Percentiles rank a stretch among this genome's conserved stretches.
Conservation (phyloP, 2,113 vertebrate species). For the Micronisus gabar region DNA sequence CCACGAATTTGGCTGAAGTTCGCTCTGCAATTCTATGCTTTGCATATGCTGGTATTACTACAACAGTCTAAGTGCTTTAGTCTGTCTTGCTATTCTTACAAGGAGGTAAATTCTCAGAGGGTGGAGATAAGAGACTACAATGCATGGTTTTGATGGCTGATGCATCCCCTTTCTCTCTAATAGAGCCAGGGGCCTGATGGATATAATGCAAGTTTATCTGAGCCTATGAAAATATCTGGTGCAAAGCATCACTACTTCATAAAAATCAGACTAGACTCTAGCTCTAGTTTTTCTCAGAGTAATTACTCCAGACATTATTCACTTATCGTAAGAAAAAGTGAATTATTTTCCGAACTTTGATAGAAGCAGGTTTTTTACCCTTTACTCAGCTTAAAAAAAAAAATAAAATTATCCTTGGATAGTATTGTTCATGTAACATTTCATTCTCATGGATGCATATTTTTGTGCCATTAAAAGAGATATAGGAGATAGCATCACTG, state of each 20-base stretch:
- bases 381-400: not conserved
- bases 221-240: not conserved
- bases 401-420: not conserved
- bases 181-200: not conserved
- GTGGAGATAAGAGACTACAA: not conserved
- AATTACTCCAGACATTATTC: not conserved
- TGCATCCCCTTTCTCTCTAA: not conserved
- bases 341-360: not conserved
- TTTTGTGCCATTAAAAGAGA: not conserved
- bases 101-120: not conserved
- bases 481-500: not conserved
- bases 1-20: not conserved
- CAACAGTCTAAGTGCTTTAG: not conserved
- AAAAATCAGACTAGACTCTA: not conserved
- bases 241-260: not conserved
- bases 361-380: not conserved
- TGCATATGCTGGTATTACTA: not conserved
- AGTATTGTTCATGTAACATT: not conserved
- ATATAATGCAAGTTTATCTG: not conserved
- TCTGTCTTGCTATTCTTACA: not conserved
- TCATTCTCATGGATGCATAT: not conserved
- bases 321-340: not conserved
- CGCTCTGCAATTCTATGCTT: not conserved
- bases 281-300: not conserved
- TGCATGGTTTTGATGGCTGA: not conserved